Evolutionary conservation across 2,888 invertebrate species (phyloP).

Genomic region (Lasioglossum lativentre): DNA sequence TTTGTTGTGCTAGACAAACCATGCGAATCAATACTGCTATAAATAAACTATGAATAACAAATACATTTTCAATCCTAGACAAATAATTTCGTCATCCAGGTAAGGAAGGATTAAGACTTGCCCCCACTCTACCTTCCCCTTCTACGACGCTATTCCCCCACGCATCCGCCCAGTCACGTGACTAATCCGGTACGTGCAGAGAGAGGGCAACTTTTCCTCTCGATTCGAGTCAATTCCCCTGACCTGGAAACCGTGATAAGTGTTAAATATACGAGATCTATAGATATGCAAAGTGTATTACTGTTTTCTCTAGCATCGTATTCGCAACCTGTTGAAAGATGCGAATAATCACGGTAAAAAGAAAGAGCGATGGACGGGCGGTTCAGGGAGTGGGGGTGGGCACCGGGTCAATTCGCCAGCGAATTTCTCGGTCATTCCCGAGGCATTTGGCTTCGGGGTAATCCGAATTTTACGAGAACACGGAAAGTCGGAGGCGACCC

Average conservation of each 20-base stretch:
- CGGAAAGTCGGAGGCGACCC: slow-evolving; percentile 4
- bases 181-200: not conserved
- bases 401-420: not conserved
- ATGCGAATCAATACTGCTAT: no score
- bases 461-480: slow-evolving; percentile 43
- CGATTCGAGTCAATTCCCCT: not conserved
- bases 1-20: not conserved
- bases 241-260: no score
- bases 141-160: no score
- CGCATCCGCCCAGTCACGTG: no score
- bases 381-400: not conserved
- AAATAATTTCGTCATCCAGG: no score
- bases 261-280: not conserved
- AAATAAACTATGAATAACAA: not conserved
- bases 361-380: not conserved
- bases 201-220: not conserved
- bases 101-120: no score
- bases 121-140: no score
- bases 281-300: not conserved
- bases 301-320: not conserved
- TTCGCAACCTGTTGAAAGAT: not conserved
- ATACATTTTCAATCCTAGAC: no score
- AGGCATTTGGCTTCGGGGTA: slow-evolving; percentile 10
- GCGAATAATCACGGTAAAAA: not conserved
- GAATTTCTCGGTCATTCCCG: slow-evolving; percentile 17